Evolutionary conservation across 37 sponge, comb jelly and placozoan species (phyloP), one percentile per base, ranked within the genome.

Genomic region (Chondrilla cf. caribensis): DNA sequence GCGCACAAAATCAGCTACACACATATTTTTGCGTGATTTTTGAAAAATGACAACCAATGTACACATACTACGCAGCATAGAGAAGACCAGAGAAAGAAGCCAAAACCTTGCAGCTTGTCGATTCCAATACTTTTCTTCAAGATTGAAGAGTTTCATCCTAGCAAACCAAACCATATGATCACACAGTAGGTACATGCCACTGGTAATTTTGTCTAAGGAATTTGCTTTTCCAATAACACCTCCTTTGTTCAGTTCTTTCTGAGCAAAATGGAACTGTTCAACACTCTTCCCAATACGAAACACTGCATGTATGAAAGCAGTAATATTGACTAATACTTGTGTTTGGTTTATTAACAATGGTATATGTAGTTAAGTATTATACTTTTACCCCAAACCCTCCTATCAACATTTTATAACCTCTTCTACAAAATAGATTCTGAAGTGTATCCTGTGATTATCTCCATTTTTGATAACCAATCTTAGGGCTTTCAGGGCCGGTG

Each of bases 281-380:
- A 85, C 28, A 72, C 95, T 91, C 83, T 82, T 91, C 6, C 95
- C 95, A 6, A 95, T 55, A 3, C 90, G 58, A 79, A 95, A 95
- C 79, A 89, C 95, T 95, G 82, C 29, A 43, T 3, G 25, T 59
- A 26, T 59, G 60, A n/a, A n/a, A n/a, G n/a, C n/a, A n/a, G n/a
- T n/a, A n/a, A n/a, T n/a, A n/a, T n/a, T n/a, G n/a, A n/a, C n/a
- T n/a, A n/a, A n/a, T n/a, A n/a, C n/a, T n/a, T n/a, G n/a, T n/a
- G n/a, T n/a, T n/a, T n/a, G n/a, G n/a, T n/a, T n/a, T n/a, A n/a
- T n/a, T n/a, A n/a, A n/a, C n/a, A n/a, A n/a, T n/a, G n/a, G n/a
- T n/a, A n/a, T n/a, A n/a, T n/a, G n/a, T n/a, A n/a, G n/a, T n/a
- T n/a, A n/a, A n/a, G n/a, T n/a, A n/a, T n/a, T n/a, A n/a, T n/a